These are phyloP conservation scores for Eutolmus rufibarbis DNA, from an alignment of 2,888 invertebrate genomes.

Conservation along the genomic window DNA sequence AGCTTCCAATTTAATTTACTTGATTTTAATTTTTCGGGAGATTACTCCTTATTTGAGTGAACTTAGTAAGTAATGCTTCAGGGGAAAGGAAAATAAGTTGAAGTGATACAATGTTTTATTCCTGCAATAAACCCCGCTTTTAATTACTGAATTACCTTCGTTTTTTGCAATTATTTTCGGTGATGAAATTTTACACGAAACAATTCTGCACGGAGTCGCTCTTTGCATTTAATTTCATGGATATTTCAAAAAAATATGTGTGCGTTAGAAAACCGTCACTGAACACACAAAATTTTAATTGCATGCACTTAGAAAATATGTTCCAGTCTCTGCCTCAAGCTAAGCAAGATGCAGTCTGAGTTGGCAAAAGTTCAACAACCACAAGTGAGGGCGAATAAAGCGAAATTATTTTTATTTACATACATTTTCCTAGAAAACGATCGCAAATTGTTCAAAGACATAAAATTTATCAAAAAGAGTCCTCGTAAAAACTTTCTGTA, in stretches of 20 bases:
- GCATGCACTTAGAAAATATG: not conserved
- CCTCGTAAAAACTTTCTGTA: not conserved
- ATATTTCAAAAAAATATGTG: not conserved
- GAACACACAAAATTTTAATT: not conserved
- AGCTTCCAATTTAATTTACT: too few relatives aligned
- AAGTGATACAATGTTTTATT: too few relatives aligned
- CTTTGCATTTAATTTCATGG: not conserved
- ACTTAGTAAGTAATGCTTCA: too few relatives aligned
- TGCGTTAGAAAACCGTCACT: not conserved
- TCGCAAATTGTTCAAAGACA: not conserved
- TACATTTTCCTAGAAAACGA: not conserved
- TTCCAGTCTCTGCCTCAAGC: not conserved
- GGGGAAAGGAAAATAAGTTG: too few relatives aligned
- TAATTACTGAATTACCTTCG: not conserved
- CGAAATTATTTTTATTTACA: not conserved
- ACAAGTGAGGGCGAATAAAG: not conserved
- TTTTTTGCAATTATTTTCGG: not conserved
- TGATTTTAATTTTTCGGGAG: too few relatives aligned
- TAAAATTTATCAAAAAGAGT: not conserved
- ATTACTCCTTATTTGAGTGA: too few relatives aligned
- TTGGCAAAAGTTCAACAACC: not conserved
- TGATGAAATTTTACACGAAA: not conserved
- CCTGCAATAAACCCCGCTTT: not conserved
- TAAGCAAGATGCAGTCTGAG: not conserved
- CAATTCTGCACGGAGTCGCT: not conserved